Evolutionary conservation across 2,888 invertebrate genomes (phyloP), one percentile per base, ranked within the genome.

Genomic region (Strigamia transsilvanica): DNA sequence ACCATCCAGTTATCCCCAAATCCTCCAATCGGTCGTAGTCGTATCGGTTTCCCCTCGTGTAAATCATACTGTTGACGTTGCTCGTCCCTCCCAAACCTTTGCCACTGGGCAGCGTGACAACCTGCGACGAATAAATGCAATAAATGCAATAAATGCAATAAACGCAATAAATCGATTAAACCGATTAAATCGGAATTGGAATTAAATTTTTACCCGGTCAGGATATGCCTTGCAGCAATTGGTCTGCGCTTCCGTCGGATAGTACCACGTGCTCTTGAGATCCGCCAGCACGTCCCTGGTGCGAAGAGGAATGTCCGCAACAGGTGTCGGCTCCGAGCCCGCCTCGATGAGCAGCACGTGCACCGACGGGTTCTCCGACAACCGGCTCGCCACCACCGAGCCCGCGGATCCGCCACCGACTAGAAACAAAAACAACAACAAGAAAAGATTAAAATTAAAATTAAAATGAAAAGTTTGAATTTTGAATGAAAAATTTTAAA

Each of bases 51-150:
- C 89, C 89, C 61, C 89, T 85, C 18, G 89, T 86, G 84, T 89
- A 89, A 7, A 85, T 88, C 89, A 89, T 89, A 81, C 89, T 89
- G 85, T 89, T 89, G 12, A 89, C 86, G 7, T 88, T 87, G 9
- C 89, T 89, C 42, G 87, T 88, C 0, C 89, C 89, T 3, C 89
- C 89, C 85, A 87, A 87, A 1, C 88, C 88, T 32, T 88, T 85
- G 6, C 88, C 89, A 18, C 89, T 84, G 15, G 81, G 79, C 51
- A 83, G 46, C 3, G 6, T 12, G 38, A 46, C 32, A 56, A 46
- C 38, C 83, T 82, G 27, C 27, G 27, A 27, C 27, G 27, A 27
- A 27, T 27, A 27, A 27, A 27, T 27, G 1, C 2, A 27, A 27
- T 27, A 27, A 27, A n/a, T n/a, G n/a, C n/a, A n/a, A 34, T 34